Conservation (phyloP, 2,797 vertebrate genomes). For the Gobio occitaniae region DNA sequence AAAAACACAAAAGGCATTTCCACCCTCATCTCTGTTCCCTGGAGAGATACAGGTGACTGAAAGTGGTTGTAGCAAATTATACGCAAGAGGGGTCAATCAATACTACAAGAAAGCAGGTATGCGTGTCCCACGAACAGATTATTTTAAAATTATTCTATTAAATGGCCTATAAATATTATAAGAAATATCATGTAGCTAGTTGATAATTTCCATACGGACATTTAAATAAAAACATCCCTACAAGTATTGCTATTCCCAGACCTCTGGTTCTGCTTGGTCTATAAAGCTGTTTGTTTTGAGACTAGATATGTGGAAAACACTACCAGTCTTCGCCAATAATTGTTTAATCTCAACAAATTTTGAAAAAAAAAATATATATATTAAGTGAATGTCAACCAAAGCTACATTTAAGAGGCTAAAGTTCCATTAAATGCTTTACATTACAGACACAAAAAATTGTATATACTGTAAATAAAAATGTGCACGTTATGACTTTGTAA, state of each 20-base stretch:
- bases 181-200: background rate
- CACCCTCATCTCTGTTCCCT: background rate
- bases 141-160: background rate
- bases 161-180: background rate
- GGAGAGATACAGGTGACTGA: conserved; percentile 26
- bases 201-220: background rate
- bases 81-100: conserved; percentile 16
- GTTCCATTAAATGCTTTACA: background rate
- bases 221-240: background rate
- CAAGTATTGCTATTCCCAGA: background rate
- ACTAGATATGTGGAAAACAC: background rate
- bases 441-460: background rate
- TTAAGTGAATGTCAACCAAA: background rate
- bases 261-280: background rate
- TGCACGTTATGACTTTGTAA: background rate
- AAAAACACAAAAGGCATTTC: conserved; percentile 34
- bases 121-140: background rate
- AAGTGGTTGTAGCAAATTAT: conserved; percentile 7
- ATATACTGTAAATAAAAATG: background rate
- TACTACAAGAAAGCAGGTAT: background rate
- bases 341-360: background rate
- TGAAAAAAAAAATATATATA: background rate
- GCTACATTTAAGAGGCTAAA: background rate
- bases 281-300: background rate
- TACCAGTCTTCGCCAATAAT: background rate